These are phyloP conservation scores for Argyrosomus japonicus DNA, from an alignment of 2,113 vertebrate genomes.

Conservation along the genomic window DNA sequence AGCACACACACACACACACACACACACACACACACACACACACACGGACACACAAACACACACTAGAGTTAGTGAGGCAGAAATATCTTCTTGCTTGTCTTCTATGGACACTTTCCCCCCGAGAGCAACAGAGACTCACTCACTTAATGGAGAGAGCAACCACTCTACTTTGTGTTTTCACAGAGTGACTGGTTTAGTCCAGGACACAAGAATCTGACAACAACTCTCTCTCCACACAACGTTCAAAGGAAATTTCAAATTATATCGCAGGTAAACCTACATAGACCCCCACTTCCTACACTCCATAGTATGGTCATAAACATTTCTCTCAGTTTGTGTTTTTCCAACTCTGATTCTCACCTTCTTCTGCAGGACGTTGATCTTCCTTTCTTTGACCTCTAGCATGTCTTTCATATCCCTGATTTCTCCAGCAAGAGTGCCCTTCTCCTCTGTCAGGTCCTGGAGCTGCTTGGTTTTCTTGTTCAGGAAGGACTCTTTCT, in stretches of 20 bases:
- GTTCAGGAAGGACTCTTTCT: constrained; percentile 98
- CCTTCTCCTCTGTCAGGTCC: constrained; percentile 98
- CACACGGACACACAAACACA: constrained; percentile 43
- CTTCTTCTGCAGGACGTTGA: constrained; percentile 99
- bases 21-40: constrained; percentile 31
- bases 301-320: not conserved
- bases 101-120: constrained; percentile 62
- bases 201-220: constrained; percentile 17
- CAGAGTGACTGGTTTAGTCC: constrained; percentile 34
- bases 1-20: constrained; percentile 41
- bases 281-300: not conserved
- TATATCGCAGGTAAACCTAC: not conserved
- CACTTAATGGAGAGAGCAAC: constrained; percentile 51
- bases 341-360: constrained; percentile 75
- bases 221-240: not conserved
- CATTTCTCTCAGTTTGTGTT: not conserved
- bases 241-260: constrained; percentile 7
- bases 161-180: constrained; percentile 39
- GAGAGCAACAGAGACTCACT: constrained; percentile 55
- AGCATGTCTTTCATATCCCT: constrained; percentile 99
- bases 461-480: constrained; percentile 99
- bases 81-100: constrained; percentile 68
- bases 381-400: constrained; percentile 99
- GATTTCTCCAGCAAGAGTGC: constrained; percentile 96
- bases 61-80: constrained; percentile 64